phyloP scores from a whole-genome alignment of 2,113 vertebrate genomes.

The Scytalopus superciliaris region DNA sequence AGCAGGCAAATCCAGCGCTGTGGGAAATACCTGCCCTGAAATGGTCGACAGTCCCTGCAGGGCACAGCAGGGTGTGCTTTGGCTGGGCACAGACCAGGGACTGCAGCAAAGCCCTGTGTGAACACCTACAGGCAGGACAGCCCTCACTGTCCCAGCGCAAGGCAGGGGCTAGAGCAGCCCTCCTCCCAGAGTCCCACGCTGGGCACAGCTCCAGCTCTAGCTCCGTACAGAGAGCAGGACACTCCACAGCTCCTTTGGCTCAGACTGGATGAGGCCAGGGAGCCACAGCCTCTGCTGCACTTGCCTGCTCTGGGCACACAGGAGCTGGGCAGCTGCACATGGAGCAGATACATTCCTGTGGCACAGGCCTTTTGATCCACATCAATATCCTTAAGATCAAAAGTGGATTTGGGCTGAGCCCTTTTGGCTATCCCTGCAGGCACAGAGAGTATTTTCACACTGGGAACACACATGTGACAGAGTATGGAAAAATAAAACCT shows the following conservation, averaged over 20 bases:
- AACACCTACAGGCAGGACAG: rapidly evolving
- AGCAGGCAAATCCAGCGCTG: background rate
- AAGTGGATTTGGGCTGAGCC: background rate
- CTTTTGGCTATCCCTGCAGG: background rate
- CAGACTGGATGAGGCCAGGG: background rate
- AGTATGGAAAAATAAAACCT: background rate
- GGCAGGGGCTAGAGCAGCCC: background rate
- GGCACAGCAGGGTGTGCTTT: background rate
- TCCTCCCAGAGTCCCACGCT: background rate
- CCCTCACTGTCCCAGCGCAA: rapidly evolving
- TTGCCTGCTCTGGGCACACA: background rate
- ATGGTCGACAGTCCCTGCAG: background rate
- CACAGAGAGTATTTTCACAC: background rate
- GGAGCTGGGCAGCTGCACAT: background rate
- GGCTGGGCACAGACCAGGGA: background rate
- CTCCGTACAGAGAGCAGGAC: background rate
- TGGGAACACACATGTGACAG: background rate
- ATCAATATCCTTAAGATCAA: background rate
- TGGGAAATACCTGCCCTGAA: background rate
- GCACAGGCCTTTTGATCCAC: background rate
- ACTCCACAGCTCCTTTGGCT: background rate
- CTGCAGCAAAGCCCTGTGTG: too few relatives aligned
- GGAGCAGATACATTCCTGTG: background rate
- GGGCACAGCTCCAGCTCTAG: background rate
- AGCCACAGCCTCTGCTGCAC: background rate